Evolutionary conservation across 2,113 vertebrate genomes (phyloP).

Genomic region (Pygoscelis antarcticus): DNA sequence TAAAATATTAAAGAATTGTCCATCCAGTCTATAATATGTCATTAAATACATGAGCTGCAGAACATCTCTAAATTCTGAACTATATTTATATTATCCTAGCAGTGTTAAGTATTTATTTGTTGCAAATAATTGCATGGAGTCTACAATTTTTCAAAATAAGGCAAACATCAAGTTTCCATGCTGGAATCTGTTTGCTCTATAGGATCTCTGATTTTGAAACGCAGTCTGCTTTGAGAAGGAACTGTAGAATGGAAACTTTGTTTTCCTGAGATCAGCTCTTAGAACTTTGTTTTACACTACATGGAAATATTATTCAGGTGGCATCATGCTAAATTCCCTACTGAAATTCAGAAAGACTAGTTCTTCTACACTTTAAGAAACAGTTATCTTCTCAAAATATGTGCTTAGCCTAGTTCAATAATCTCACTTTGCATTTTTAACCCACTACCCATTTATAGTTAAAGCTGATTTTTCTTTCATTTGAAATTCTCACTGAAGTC

Average conservation of each 20-base stretch:
- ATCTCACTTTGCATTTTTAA: neutral
- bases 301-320: neutral
- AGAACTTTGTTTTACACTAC: neutral
- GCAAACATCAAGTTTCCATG: neutral
- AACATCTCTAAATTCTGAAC: neutral
- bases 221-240: neutral
- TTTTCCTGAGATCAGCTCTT: neutral
- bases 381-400: neutral
- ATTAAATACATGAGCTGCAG: neutral
- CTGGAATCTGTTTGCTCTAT: neutral
- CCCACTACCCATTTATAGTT: neutral
- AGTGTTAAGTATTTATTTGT: neutral
- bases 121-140: neutral
- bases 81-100: neutral
- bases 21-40: neutral
- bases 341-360: neutral
- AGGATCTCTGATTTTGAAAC: neutral
- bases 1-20: neutral
- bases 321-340: neutral
- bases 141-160: neutral
- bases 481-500: neutral
- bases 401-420: neutral
- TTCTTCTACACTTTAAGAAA: neutral
- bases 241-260: neutral
- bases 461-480: neutral